Base-by-base conservation (phyloP, 2,113 vertebrate genomes). In the Peromyscus californicus region DNA sequence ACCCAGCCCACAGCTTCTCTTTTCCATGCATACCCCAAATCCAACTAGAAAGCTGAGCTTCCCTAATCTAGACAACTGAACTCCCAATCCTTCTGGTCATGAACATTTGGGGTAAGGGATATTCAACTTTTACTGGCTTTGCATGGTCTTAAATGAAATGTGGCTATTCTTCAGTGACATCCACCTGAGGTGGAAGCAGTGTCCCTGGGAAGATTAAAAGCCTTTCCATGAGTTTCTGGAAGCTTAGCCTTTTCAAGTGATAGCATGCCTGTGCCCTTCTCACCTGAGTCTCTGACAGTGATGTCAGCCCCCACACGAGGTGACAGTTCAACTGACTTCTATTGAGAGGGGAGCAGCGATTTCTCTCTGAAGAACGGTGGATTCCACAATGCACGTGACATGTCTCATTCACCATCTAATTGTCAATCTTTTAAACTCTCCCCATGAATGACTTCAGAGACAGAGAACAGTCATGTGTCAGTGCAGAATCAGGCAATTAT, bases 381-480 rank as follows among this genome's bases (percentile, higher is more conserved):
- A 67, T 82, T 39, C 70, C 88, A 36, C 39, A 3, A 2, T 19
- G 72, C 11, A 67, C 63, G 29, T n/a, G 7, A 5, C 45, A 13
- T 0, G 54, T 16, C 26, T 74, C 75, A 63, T 24, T 39, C 70
- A 54, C 76, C 61, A 10, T 39, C 70, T 93, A 74, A 93, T 89
- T 91, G 85, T 51, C 39, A 48, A 12, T 42, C 92, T 76, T 95
- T 96, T 59, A 92, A 93, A 93, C 80, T 93, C 82, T 91, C 92
- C 90, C 96, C 51, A 9, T 61, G 83, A 75, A 48, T 54, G 76
- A 61, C 96, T 91, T 89, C 90, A 96, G 87, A 97, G 91, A 57
- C 17, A 11, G 85, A 29, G 51, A 59, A 63, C 33, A 45, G 82
- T 51, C 26, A 5, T 4, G 83, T 80, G 83, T 80, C 83, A 80